phyloP scores from a whole-genome alignment of 2,888 invertebrate genomes.

The Tetranychus truncatus region DNA sequence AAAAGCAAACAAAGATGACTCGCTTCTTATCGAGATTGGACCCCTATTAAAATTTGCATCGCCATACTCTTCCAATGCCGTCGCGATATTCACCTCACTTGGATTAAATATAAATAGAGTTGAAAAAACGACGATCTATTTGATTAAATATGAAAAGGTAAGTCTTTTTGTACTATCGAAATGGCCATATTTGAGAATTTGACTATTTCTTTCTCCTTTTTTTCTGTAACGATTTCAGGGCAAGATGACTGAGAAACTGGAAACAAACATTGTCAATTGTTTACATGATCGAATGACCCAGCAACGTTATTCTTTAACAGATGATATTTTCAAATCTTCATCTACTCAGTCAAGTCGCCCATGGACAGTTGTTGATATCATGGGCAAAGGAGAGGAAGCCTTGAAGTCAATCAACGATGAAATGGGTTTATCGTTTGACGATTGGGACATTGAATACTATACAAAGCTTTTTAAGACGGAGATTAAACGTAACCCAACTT shows the following conservation, averaged over 20 bases:
- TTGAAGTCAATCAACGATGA: slow-evolving; percentile 20
- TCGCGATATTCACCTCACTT: slow-evolving; percentile 74
- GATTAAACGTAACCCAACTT: slow-evolving; percentile 76
- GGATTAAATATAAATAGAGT: slow-evolving; percentile 55
- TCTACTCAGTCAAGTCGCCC: slow-evolving; percentile 36
- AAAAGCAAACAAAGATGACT: background rate
- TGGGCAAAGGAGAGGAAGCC: slow-evolving; percentile 18
- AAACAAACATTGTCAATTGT: slow-evolving; percentile 27
- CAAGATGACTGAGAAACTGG: background rate
- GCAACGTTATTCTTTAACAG: slow-evolving; percentile 53
- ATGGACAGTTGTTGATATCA: slow-evolving; percentile 45
- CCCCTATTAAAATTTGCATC: slow-evolving; percentile 63
- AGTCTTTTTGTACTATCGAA: background rate
- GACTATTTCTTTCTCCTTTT: slow-evolving; percentile 21
- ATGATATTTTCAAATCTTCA: slow-evolving; percentile 41
- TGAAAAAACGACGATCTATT: slow-evolving; percentile 61
- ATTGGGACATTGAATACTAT: slow-evolving; percentile 78
- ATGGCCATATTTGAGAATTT: background rate
- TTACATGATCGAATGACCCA: slow-evolving; percentile 85
- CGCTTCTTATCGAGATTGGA: slow-evolving; percentile 5
- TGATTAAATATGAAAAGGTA: slow-evolving; percentile 30
- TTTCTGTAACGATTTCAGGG: slow-evolving; percentile 15
- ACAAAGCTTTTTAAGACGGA: slow-evolving; percentile 62
- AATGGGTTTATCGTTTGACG: slow-evolving; percentile 67
- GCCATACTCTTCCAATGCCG: slow-evolving; percentile 84